phyloP scores from a whole-genome alignment of 2,888 invertebrate species.

The Pegoplata infirma region DNA sequence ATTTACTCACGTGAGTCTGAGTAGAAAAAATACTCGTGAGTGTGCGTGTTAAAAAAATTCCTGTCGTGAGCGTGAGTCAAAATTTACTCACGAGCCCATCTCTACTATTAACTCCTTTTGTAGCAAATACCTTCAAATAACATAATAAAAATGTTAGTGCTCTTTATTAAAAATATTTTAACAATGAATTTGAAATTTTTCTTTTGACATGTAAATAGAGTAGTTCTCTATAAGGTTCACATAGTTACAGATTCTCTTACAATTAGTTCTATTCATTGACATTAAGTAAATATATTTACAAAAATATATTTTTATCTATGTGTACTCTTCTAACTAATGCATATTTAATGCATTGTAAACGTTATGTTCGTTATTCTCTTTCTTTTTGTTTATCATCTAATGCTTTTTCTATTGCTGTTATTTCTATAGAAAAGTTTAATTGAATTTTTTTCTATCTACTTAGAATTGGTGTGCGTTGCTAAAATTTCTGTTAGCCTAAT shows the following conservation, averaged over 20 bases:
- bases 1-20: too few species aligned
- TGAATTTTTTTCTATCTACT: slow-evolving; percentile 46
- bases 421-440: slow-evolving; percentile 65
- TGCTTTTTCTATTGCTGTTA: slow-evolving; percentile 74
- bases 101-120: too few species aligned
- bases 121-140: too few species aligned
- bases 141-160: too few species aligned
- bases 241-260: neutral
- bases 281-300: neutral
- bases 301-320: neutral
- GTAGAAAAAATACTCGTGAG: too few species aligned
- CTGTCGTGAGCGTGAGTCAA: too few species aligned
- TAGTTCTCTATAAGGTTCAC: neutral
- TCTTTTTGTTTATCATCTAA: slow-evolving; percentile 66
- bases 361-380: slow-evolving; percentile 15
- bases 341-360: neutral
- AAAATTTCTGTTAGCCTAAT: slow-evolving; percentile 76
- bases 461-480: slow-evolving; percentile 66
- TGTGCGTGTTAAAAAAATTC: too few species aligned
- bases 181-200: neutral
- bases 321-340: slow-evolving; percentile 7
- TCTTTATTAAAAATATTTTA: neutral
- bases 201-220: neutral
- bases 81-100: too few species aligned
- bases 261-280: neutral